Conservation (phyloP, 2,888 invertebrate genomes). For the Allophyes oxyacanthae region DNA sequence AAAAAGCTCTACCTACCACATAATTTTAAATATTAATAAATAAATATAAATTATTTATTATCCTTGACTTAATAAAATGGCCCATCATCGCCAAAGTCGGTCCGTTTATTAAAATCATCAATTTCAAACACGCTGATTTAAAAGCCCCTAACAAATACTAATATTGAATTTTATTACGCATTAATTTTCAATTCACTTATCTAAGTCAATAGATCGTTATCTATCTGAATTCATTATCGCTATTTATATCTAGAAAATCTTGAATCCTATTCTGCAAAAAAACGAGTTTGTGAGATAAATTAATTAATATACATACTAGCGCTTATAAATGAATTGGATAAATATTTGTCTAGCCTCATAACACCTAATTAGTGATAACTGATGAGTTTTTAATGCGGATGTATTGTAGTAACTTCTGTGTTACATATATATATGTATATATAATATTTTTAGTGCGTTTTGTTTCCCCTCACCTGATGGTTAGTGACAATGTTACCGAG, state of each 20-base stretch:
- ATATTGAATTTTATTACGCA: slow-evolving; percentile 29
- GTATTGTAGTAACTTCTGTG: too few relatives aligned
- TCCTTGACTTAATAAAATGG: too few relatives aligned
- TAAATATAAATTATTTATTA: too few relatives aligned
- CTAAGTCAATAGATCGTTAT: slow-evolving; percentile 51
- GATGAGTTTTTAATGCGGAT: too few relatives aligned
- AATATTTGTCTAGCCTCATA: slow-evolving; percentile 68
- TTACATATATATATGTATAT: too few relatives aligned
- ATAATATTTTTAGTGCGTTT: too few relatives aligned
- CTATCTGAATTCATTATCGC: slow-evolving; percentile 42
- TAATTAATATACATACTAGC: slow-evolving; percentile 53
- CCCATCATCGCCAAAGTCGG: too few relatives aligned
- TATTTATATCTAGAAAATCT: slow-evolving; percentile 26
- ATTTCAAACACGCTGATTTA: background rate
- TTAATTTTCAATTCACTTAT: slow-evolving; percentile 27
- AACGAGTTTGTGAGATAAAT: slow-evolving; percentile 52
- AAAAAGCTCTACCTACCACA: too few relatives aligned
- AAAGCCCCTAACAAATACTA: slow-evolving; percentile 27
- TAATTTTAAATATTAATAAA: too few relatives aligned
- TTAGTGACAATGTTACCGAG: too few relatives aligned
- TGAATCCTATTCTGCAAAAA: slow-evolving; percentile 51
- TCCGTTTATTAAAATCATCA: background rate
- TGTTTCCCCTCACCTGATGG: too few relatives aligned
- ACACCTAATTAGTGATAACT: slow-evolving; percentile 76
- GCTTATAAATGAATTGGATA: slow-evolving; percentile 72